Evolutionary conservation across 2,888 invertebrate genomes (phyloP).

Genomic region (Drosophila fulvimacula): DNA sequence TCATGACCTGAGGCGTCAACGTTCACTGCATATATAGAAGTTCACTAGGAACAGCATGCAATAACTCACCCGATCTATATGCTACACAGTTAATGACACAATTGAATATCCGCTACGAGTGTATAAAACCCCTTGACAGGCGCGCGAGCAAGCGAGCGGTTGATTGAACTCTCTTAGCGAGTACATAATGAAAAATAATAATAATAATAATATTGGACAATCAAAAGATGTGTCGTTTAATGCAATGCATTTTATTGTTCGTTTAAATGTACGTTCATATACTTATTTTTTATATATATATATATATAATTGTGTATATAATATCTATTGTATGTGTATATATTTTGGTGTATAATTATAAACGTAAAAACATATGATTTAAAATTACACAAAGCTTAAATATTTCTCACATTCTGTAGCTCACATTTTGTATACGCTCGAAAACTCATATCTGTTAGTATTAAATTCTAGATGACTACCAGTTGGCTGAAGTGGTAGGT

Average conservation of each 20-base stretch:
- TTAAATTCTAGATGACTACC: conserved; percentile 83
- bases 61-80: conserved; percentile 8
- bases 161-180: conserved; percentile 1
- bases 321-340: conserved; percentile 56
- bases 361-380: conserved; percentile 67
- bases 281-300: conserved; percentile 29
- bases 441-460: conserved; percentile 78
- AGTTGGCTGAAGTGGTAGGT: conserved; percentile 78
- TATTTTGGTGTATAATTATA: conserved; percentile 68
- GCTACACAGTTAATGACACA: conserved; percentile 10
- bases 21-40: not conserved
- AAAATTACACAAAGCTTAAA: conserved; percentile 75
- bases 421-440: conserved; percentile 72
- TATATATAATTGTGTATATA: conserved; percentile 28
- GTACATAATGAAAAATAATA: conserved; percentile 4
- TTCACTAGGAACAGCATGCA: conserved; percentile 1
- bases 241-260: conserved; percentile 76
- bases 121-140: conserved; percentile 4
- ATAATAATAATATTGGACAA: conserved; percentile 19
- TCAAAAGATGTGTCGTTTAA: conserved; percentile 24
- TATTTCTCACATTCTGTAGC: conserved; percentile 72
- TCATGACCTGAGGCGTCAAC: conserved; percentile 1
- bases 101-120: conserved; percentile 11
- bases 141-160: not conserved
- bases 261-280: conserved; percentile 54